A percentile compares a stretch with the other conserved stretches of the same genome.
Conservation (phyloP, 2,888 invertebrate genomes). For the Plebejus argus region DNA sequence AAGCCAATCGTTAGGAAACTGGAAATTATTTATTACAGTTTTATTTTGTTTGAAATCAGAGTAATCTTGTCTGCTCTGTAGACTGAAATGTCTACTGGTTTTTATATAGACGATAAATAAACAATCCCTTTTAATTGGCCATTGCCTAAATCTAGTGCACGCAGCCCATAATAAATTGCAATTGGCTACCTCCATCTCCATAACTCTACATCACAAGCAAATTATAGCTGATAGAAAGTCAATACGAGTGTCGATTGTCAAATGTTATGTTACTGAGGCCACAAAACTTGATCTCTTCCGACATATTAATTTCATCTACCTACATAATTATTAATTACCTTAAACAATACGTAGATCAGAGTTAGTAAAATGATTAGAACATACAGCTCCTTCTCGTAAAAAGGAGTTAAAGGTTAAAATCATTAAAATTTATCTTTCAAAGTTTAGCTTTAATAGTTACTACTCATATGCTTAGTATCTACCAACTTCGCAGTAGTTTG, state of each 20-base stretch:
- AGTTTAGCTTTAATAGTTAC: no score
- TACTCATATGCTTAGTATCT: no score
- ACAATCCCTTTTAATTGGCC: neutral
- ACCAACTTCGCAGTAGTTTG: no score
- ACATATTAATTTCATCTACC: neutral
- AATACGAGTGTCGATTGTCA: neutral
- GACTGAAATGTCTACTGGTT: no score
- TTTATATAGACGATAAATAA: no score
- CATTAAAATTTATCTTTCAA: no score
- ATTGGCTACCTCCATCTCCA: neutral
- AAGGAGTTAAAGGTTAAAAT: no score
- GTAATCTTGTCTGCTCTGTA: no score
- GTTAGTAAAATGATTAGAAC: neutral
- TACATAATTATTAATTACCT: neutral
- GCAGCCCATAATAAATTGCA: neutral
- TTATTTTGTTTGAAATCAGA: no score
- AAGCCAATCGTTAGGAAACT: no score
- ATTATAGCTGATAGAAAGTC: neutral
- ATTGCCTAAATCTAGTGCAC: neutral
- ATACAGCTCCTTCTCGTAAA: neutral
- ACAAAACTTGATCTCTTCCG: neutral
- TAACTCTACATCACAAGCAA: neutral
- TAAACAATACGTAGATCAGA: neutral
- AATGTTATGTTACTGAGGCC: neutral
- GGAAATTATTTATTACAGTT: no score